Conservation (phyloP, 2,113 vertebrate species). For the Chrysochloris asiatica region DNA sequence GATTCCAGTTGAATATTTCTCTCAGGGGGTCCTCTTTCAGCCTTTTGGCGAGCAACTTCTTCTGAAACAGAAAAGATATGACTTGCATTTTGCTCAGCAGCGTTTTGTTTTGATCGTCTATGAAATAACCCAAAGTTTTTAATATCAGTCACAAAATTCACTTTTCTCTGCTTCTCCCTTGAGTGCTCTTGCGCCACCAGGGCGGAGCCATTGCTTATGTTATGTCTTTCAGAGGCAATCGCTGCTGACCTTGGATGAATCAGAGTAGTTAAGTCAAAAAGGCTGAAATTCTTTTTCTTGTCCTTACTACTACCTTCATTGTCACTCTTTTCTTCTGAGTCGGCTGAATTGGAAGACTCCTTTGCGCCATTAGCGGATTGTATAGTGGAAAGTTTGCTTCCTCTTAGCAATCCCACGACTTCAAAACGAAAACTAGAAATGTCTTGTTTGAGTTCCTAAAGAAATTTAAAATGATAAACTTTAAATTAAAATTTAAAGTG, state of each 20-base stretch:
- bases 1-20: constrained; percentile 80
- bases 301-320: constrained; percentile 82
- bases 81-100: constrained; percentile 81
- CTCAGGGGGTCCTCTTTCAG: constrained; percentile 78
- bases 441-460: constrained; percentile 97
- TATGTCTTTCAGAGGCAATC: constrained; percentile 79
- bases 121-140: constrained; percentile 87
- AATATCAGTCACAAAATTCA: constrained; percentile 85
- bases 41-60: constrained; percentile 85
- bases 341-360: constrained; percentile 83
- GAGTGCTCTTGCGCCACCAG: constrained; percentile 80
- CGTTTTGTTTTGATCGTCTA: constrained; percentile 84
- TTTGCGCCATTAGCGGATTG: constrained; percentile 77
- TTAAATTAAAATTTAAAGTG: not conserved
- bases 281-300: constrained; percentile 84
- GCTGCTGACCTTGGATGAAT: constrained; percentile 84
- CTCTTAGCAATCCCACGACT: constrained; percentile 94
- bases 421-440: constrained; percentile 99
- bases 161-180: constrained; percentile 85
- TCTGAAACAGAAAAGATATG: constrained; percentile 90
- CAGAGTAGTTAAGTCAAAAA: constrained; percentile 86
- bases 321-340: constrained; percentile 86
- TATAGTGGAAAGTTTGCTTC: constrained; percentile 83
- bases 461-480: not conserved
- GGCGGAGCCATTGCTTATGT: constrained; percentile 85